Percentiles rank a stretch among this genome's conserved stretches.
Conservation (phyloP, 1,140 invertebrate genomes). For the Diorhabda sublineata region DNA sequence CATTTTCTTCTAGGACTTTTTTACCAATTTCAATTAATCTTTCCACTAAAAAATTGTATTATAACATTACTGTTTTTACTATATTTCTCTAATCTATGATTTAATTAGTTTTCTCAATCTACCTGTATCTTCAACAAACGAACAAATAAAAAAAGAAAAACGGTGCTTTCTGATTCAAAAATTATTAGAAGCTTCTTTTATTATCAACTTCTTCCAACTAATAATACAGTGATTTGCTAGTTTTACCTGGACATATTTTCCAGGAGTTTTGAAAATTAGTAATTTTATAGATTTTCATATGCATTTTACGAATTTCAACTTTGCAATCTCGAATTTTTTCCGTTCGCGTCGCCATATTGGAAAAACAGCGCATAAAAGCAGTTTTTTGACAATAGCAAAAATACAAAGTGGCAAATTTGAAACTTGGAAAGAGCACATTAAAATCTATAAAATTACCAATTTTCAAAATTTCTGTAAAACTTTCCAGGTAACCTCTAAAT, state of each 20-base stretch:
- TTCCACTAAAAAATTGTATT: constrained; percentile 51
- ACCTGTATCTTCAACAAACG: too few relatives aligned
- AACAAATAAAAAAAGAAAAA: too few relatives aligned
- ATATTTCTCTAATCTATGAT: background rate
- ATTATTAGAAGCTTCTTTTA: too few relatives aligned
- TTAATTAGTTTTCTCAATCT: background rate
- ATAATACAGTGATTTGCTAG: too few relatives aligned
- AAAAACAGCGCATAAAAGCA: background rate
- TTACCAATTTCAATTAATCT: constrained; percentile 58
- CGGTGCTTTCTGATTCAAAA: too few relatives aligned
- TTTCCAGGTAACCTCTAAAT: too few relatives aligned
- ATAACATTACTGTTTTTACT: background rate
- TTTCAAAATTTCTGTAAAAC: too few relatives aligned
- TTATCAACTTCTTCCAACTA: too few relatives aligned
- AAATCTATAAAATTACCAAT: too few relatives aligned
- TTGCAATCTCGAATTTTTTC: background rate
- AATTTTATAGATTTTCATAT: background rate
- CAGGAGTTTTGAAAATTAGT: background rate
- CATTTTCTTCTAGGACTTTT: constrained; percentile 52
- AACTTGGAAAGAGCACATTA: too few relatives aligned
- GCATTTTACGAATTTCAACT: background rate
- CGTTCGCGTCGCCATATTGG: background rate
- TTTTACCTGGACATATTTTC: background rate
- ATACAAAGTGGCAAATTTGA: too few relatives aligned
- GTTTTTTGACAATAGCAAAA: background rate